A percentile compares a stretch with the other conserved stretches of the same genome.
Evolutionary conservation across 2,888 invertebrate genomes (phyloP).

Genomic region (Stenurella melanura): DNA sequence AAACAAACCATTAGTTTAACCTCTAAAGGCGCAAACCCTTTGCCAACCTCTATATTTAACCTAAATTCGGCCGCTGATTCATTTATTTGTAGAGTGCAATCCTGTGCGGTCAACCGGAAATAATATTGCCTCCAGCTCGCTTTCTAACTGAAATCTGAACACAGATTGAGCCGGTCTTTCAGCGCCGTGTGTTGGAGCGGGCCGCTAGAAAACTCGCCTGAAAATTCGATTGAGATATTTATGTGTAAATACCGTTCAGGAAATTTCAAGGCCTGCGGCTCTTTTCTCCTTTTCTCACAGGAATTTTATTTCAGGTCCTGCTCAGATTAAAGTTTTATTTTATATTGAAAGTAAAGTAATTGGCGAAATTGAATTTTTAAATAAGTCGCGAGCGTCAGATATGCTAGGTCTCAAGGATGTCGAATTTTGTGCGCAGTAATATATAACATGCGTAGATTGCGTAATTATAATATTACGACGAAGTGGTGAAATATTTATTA

Average conservation of each 20-base stretch:
- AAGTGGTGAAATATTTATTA: not conserved
- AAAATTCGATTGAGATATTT: conserved; percentile 67
- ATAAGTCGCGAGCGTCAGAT: not conserved
- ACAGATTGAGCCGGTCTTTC: conserved; percentile 58
- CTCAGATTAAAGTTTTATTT: conserved; percentile 34
- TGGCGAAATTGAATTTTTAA: conserved; percentile 30
- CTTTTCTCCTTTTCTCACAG: conserved; percentile 49
- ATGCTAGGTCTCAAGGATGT: not conserved
- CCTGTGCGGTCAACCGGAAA: conserved; percentile 64
- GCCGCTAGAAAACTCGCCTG: conserved; percentile 58
- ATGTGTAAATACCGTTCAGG: conserved; percentile 64
- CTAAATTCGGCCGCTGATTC: conserved; percentile 54
- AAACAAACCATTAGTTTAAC: conserved; percentile 38
- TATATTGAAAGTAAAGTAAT: conserved; percentile 29
- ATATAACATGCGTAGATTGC: too few species aligned
- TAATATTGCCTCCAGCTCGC: conserved; percentile 62
- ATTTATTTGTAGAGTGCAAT: conserved; percentile 62
- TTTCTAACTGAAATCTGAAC: conserved; percentile 63
- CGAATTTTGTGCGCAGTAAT: too few species aligned
- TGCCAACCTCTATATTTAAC: conserved; percentile 40
- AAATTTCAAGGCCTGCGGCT: conserved; percentile 57
- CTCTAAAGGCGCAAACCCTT: conserved; percentile 37
- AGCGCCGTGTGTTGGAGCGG: conserved; percentile 30
- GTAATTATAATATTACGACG: too few species aligned
- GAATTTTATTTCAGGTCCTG: conserved; percentile 24